Conservation (phyloP, 2,797 vertebrate genomes). For the Rhinogobio ventralis region DNA sequence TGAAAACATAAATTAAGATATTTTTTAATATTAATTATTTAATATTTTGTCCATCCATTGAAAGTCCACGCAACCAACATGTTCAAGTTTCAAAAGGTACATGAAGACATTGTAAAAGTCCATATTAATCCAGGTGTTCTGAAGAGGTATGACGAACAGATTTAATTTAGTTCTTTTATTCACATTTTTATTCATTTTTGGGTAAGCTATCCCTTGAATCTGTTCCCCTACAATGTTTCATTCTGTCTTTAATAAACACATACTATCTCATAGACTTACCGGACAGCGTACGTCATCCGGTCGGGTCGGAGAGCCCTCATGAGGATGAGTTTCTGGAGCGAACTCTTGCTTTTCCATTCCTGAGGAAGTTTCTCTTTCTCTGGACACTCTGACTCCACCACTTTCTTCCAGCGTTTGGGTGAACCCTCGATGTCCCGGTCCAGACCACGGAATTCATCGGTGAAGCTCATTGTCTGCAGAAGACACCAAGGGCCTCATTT, state of each 20-base stretch:
- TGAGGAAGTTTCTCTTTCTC: slow-evolving; percentile 83
- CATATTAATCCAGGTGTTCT: background rate
- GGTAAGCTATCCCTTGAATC: background rate
- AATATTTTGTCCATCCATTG: background rate
- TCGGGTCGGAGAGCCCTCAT: slow-evolving; percentile 80
- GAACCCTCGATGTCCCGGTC: slow-evolving; percentile 82
- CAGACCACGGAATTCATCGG: slow-evolving; percentile 78
- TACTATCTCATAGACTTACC: slow-evolving; percentile 62
- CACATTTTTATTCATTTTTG: background rate
- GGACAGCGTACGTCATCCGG: slow-evolving; percentile 81
- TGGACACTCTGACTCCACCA: slow-evolving; percentile 79
- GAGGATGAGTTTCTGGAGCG: slow-evolving; percentile 81
- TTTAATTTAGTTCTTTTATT: background rate
- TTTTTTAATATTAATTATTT: background rate
- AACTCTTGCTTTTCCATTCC: slow-evolving; percentile 81
- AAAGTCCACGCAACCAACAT: background rate
- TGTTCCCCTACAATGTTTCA: background rate
- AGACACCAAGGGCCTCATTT: background rate
- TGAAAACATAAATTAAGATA: background rate
- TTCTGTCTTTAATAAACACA: background rate
- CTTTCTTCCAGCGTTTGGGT: slow-evolving; percentile 79
- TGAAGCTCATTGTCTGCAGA: slow-evolving; percentile 78
- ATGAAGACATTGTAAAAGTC: background rate
- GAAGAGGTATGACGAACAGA: background rate
- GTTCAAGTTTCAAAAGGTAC: background rate